Evolutionary conservation across 2,797 vertebrate genomes (phyloP), one percentile per base, ranked within the genome.

Genomic region (Gallinago nigripennis): DNA sequence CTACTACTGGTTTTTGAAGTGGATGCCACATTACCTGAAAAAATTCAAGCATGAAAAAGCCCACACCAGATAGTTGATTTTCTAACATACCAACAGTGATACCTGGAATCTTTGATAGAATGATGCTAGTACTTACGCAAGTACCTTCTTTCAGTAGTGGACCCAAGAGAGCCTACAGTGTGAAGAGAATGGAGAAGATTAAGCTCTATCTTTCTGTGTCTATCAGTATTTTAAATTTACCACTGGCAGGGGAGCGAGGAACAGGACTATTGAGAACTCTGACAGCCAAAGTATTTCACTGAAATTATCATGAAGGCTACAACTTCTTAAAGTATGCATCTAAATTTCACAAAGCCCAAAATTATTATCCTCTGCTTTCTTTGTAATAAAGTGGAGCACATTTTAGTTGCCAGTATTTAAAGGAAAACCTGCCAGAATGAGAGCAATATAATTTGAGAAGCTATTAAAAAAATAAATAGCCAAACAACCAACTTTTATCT

Each of bases 211-310:
- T 83, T 78, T 96, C 35, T 68, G 28, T 78, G 53, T 78, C 13
- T 33, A 20, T 70, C 53, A 63, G 20, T 91, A 66, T 35, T 94
- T 96, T 68, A 89, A 88, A 95, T 92, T 97, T 69, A 70, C 73
- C 24, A 39, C 50, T 71, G 58, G 50, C 28, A 31, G 17, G 61
- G 68, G 66, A 80, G 60, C 68, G 63, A 86, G 63, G 33, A 97
- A 82, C 43, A 61, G 63, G 53, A 61, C 54, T 92, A 24, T 89
- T 96, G 83, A 96, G 90, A 96, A 80, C 73, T 92, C 60, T 63
- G 82, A 90, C 85, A 91, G 83, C 53, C 51, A 57, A 84, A 94
- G 54, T 83, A 84, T 63, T 94, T 97, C 63, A 93, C 41, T 90
- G 73, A 94, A 85, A 85, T 96, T 91, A 94, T 92, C 64, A 69